These are phyloP conservation scores for Luperina testacea DNA, from an alignment of 2,888 invertebrate species.

Conservation along the genomic window DNA sequence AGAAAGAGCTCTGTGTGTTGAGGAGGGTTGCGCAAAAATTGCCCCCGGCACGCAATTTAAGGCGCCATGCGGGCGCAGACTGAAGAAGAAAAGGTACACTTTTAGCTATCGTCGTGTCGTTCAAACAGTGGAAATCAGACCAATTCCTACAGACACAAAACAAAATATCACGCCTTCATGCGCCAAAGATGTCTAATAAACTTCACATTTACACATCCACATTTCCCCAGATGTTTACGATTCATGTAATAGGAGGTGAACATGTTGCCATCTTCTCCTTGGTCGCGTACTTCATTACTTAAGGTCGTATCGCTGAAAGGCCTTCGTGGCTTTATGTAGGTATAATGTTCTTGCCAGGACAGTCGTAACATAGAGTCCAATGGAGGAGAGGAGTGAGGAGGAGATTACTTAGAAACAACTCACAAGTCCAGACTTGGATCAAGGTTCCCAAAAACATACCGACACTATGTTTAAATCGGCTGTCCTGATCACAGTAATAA, in stretches of 20 bases:
- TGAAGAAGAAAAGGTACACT: slow-evolving; percentile 75
- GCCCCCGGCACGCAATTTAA: slow-evolving; percentile 51
- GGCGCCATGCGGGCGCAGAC: slow-evolving; percentile 62
- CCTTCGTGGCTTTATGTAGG: no score
- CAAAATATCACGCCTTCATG: not conserved
- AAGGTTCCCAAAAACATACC: not conserved
- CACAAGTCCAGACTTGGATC: not conserved
- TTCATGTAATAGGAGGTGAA: not conserved
- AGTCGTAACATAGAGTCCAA: no score
- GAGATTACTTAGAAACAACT: no score
- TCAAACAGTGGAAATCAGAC: not conserved
- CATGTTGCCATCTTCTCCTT: no score
- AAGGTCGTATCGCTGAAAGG: no score
- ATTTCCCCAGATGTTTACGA: not conserved
- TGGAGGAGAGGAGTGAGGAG: no score
- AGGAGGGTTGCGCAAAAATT: slow-evolving; percentile 75
- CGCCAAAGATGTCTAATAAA: not conserved
- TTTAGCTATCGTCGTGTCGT: not conserved
- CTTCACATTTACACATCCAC: not conserved
- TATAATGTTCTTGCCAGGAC: no score
- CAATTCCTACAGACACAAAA: not conserved
- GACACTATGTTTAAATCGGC: not conserved
- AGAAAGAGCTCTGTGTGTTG: slow-evolving; percentile 76
- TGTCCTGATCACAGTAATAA: not conserved
- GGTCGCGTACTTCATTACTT: no score